Evolutionary conservation across 2,888 invertebrate species (phyloP), one percentile per base, ranked within the genome.

Genomic region (Cybosia mesomella): DNA sequence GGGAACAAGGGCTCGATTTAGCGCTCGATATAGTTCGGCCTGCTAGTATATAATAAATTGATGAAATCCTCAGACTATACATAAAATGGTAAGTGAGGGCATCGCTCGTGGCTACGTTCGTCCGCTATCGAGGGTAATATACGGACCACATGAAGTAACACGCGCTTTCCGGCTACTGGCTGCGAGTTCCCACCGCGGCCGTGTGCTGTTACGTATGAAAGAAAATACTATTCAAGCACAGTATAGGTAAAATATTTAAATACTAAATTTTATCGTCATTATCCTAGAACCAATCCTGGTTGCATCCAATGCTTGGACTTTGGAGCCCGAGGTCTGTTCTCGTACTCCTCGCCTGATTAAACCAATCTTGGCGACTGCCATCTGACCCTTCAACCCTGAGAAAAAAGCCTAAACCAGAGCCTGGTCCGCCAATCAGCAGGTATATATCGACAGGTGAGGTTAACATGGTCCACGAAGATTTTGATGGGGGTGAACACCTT

Each of bases 41-140:
- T n/a, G n/a, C n/a, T n/a, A 28, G 2, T 28, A 28, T 28, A 28
- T 5, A 28, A 9, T 34, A 34, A 34, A 34, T 55, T 39, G 11
- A n/a, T 28, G 28, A 60, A 18, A 0, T 54, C 53, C 67, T 11
- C 75, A 91, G 91, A 73, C 67, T 11, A 65, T 92, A 8, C 91
- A 89, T 58, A 24, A 21, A 7, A 70, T 90, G 73, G 53, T 93
- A 28, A 85, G 84, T 22, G 88, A 90, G 5, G 92, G 92, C 2
- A 91, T 93, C 21, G 70, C 72, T 0, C 75, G 71, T 0, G 93
- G 93, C 0, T 88, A 85, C 70, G 92, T 93, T 34, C 85, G 88
- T 3, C 93, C 93, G 0, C 73, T 92, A 54, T 75, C 90, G 0
- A 86, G 89, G 9, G 84, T 91, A 9, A 79, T 82, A n/a, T 92